phyloP scores from a whole-genome alignment of 2,113 vertebrate genomes.

The Paraplagusia blochii region DNA sequence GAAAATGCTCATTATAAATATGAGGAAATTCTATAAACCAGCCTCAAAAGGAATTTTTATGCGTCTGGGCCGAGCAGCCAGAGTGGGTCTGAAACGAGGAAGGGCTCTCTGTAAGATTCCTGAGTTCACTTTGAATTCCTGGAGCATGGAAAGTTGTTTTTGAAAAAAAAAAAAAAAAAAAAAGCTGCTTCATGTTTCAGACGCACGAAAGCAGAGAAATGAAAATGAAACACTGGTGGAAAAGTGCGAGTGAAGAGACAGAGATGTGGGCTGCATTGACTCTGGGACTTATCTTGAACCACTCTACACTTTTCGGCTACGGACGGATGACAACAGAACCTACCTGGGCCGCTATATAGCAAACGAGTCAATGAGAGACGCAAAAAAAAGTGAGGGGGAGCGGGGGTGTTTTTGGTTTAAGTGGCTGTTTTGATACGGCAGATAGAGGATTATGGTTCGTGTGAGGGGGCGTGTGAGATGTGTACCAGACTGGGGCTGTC shows the following conservation, averaged over 20 bases:
- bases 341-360: too few relatives aligned
- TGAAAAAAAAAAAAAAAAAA: constrained; percentile 29
- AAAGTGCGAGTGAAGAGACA: too few relatives aligned
- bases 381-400: neutral
- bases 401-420: constrained; percentile 40
- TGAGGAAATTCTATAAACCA: constrained; percentile 59
- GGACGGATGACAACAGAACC: too few relatives aligned
- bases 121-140: constrained; percentile 56
- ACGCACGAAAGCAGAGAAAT: constrained; percentile 43
- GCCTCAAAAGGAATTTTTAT: constrained; percentile 71
- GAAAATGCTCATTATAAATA: constrained; percentile 65
- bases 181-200: constrained; percentile 62
- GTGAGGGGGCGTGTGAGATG: constrained; percentile 40
- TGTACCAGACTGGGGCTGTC: constrained; percentile 30
- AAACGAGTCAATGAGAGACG: constrained; percentile 31
- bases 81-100: constrained; percentile 51
- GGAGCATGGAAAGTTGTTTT: constrained; percentile 47
- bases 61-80: constrained; percentile 57
- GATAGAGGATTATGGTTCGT: constrained; percentile 48
- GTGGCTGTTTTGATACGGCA: too few relatives aligned
- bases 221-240: too few relatives aligned
- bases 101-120: constrained; percentile 47
- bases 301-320: too few relatives aligned
- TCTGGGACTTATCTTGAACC: too few relatives aligned
- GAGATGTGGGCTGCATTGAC: too few relatives aligned